Evolutionary conservation across 2,888 invertebrate genomes (phyloP), one percentile per base, ranked within the genome.

Genomic region (Drosophila phalerata): DNA sequence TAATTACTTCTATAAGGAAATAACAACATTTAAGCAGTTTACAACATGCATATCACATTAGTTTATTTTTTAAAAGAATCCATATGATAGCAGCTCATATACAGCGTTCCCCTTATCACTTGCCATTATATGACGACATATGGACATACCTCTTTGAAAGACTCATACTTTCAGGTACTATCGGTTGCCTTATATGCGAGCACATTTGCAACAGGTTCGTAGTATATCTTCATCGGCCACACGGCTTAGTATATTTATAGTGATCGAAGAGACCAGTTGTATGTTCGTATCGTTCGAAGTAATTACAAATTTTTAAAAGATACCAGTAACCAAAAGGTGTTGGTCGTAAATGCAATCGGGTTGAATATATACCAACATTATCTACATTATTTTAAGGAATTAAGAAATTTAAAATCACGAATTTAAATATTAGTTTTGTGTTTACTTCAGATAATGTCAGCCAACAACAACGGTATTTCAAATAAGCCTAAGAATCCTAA

Each of bases 401-500:
- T 13, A 34, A 2, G 13, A 34, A 34, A 28, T 28, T 1, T 28
- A 28, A 6, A 1, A 28, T 28, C 8, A 28, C 1, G 25, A 25
- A 25, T 25, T 4, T 0, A 28, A 28, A 5, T 6, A 28, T 28
- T 2, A 13, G 34, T 34, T 9, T 55, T 17, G 10, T 10, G 38
- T 38, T 28, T 30, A 17, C 32, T 25, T 17, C 19, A 83, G 64
- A 60, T 58, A 1, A 77, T 77, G 77, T 13, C 80, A 5, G 55
- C 61, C 1, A 71, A 64, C n/a, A 56, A 48, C 13, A 52, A 22
- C 10, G 28, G 37, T 2, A 38, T 40, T 11, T 11, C 48, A 1
- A 52, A 15, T n/a, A 60, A 70, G 0, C 58, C 55, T 0, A 34
- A 51, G 0, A 91, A 87, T 71, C 91, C 89, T 38, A 91, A 91